Percentiles rank a stretch among this genome's conserved stretches.
phyloP scores from a whole-genome alignment of 1,140 invertebrate genomes.

The Metaphire vulgaris region DNA sequence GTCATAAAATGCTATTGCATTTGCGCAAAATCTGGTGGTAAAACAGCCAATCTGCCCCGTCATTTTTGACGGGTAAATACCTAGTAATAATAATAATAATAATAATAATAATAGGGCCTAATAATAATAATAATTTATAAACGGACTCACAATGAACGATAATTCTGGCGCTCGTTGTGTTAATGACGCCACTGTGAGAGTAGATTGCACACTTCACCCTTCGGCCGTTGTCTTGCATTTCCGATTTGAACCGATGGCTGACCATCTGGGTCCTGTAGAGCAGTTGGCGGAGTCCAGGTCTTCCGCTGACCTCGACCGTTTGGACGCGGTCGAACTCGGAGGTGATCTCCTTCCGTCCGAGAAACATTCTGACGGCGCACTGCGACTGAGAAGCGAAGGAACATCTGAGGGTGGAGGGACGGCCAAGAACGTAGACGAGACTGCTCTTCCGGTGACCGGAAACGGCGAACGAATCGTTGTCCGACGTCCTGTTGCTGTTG shows the following conservation, averaged over 20 bases:
- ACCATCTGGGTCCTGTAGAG: not conserved
- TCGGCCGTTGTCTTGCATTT: not conserved
- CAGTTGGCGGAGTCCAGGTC: not conserved
- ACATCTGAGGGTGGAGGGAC: not conserved
- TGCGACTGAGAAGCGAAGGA: not conserved
- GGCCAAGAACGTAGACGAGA: not conserved
- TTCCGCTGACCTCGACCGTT: not conserved
- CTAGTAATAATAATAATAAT: no score
- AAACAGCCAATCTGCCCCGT: no score
- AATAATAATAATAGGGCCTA: no score
- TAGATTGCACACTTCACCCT: not conserved
- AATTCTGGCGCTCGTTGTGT: not conserved
- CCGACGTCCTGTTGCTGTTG: not conserved
- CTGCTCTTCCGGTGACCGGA: not conserved
- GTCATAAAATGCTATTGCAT: no score
- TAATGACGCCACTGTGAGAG: not conserved
- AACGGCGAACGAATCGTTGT: not conserved
- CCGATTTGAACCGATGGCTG: not conserved
- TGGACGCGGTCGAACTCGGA: not conserved
- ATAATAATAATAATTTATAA: no score
- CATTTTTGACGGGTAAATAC: no score
- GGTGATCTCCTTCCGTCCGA: not conserved
- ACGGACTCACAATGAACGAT: not conserved
- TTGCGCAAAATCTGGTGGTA: no score
- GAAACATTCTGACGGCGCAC: not conserved